A percentile compares a stretch with the other conserved stretches of the same genome.
Conservation (phyloP, 2,113 vertebrate species). For the Etia nguti region DNA sequence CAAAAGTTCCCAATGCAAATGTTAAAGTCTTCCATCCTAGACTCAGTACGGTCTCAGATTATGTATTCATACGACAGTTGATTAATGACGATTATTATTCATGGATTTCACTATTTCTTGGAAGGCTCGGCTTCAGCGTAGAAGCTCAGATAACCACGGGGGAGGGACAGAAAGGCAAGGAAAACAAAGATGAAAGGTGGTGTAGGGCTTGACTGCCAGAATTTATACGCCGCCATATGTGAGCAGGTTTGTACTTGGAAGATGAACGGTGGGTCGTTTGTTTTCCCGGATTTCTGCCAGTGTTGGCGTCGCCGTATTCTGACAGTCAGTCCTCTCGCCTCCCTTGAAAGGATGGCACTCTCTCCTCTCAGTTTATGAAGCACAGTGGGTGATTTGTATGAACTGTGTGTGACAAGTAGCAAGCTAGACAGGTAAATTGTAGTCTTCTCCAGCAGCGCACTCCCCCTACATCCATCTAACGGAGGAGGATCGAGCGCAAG, state of each 20-base stretch:
- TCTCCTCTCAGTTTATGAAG: neutral
- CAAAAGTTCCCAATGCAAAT: neutral
- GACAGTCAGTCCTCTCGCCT: neutral
- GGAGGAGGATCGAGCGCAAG: neutral
- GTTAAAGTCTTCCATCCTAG: constrained; percentile 17
- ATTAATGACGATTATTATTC: neutral
- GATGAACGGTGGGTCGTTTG: constrained; percentile 37
- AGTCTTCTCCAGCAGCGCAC: neutral
- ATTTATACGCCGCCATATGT: neutral
- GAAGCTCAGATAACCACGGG: neutral
- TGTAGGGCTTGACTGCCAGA: neutral
- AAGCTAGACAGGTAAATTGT: neutral
- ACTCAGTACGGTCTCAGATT: neutral
- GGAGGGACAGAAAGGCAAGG: neutral
- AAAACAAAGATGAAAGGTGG: neutral
- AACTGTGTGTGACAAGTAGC: neutral
- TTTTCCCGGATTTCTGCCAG: constrained; percentile 24
- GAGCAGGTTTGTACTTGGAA: neutral
- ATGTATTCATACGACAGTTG: neutral
- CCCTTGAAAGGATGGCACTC: neutral
- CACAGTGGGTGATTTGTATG: neutral
- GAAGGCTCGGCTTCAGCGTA: neutral
- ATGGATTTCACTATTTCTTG: neutral
- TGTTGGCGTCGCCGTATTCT: neutral
- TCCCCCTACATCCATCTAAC: neutral